phyloP scores from a whole-genome alignment of 92 coral and sea anemone species.

The Desmophyllum pertusum region DNA sequence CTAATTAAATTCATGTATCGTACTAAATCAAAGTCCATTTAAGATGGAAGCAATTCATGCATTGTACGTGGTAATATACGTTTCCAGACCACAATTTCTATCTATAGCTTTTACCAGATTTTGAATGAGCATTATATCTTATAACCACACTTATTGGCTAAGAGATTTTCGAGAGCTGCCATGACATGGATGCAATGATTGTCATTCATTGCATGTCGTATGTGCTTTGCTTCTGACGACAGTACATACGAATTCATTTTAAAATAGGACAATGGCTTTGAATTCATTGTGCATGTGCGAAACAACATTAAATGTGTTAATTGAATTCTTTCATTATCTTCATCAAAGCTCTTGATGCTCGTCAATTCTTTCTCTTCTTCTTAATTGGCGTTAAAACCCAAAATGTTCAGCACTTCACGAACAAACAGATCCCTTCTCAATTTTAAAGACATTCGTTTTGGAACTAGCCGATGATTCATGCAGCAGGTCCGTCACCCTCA shows the following conservation, averaged over 20 bases:
- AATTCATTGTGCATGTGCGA: constrained; percentile 21
- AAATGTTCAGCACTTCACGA: not conserved
- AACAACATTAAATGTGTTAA: constrained; percentile 12
- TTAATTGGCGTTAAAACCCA: not conserved
- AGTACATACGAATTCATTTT: not conserved
- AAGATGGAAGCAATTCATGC: not conserved
- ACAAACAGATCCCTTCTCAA: not conserved
- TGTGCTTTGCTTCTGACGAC: constrained; percentile 13
- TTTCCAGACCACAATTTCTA: not conserved
- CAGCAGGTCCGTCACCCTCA: not conserved
- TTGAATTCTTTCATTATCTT: constrained; percentile 28
- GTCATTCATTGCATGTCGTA: not conserved
- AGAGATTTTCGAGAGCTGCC: not conserved
- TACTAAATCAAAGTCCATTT: not conserved
- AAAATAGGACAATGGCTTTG: constrained; percentile 2
- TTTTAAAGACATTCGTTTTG: not conserved
- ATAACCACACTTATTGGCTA: not conserved
- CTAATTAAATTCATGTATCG: not conserved
- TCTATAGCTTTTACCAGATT: not conserved
- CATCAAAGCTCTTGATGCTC: not conserved
- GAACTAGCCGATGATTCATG: not conserved
- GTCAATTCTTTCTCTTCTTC: not conserved
- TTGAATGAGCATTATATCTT: not conserved
- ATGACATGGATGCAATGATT: not conserved
- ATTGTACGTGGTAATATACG: not conserved